These are phyloP conservation scores for Hyperoplus lanceolatus DNA, from an alignment of 2,797 vertebrate species.

Conservation along the genomic window DNA sequence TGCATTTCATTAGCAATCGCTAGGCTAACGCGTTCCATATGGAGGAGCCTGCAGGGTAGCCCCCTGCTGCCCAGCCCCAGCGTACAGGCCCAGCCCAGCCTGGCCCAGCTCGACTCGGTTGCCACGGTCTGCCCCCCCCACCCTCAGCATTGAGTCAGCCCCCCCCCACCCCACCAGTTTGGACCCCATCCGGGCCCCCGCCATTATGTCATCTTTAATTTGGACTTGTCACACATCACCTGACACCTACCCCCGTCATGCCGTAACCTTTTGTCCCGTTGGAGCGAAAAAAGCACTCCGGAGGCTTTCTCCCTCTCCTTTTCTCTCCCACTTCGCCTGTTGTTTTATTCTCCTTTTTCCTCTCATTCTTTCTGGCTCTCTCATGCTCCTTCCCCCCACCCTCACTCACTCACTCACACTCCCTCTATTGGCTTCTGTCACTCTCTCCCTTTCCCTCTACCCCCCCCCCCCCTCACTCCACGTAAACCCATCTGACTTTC, in stretches of 20 bases:
- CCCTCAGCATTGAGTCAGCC: constrained; percentile 65
- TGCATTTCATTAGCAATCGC: constrained; percentile 86
- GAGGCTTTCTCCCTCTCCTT: constrained; percentile 73
- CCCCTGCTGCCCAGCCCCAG: constrained; percentile 82
- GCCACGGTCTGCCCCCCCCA: constrained; percentile 71
- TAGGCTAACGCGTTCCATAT: constrained; percentile 88
- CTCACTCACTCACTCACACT: constrained; percentile 47
- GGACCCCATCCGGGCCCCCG: constrained; percentile 77
- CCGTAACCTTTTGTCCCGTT: constrained; percentile 84
- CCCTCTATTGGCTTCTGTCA: constrained; percentile 64
- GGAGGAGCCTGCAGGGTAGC: constrained; percentile 84
- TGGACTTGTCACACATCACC: constrained; percentile 87
- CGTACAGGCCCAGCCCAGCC: constrained; percentile 64
- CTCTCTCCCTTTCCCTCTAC: constrained; percentile 38
- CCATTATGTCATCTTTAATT: constrained; percentile 88
- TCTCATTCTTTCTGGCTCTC: constrained; percentile 43
- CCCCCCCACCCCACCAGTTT: constrained; percentile 46
- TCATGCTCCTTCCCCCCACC: constrained; percentile 47
- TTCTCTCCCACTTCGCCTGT: constrained; percentile 72
- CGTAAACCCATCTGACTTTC: constrained; percentile 70
- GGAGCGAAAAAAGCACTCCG: constrained; percentile 74
- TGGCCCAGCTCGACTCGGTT: constrained; percentile 75
- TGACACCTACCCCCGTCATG: constrained; percentile 85
- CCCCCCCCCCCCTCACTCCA: constrained; percentile 25
- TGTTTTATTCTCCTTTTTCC: constrained; percentile 74